Conservation (phyloP, 2,113 vertebrate species). For the Echinops telfairi region DNA sequence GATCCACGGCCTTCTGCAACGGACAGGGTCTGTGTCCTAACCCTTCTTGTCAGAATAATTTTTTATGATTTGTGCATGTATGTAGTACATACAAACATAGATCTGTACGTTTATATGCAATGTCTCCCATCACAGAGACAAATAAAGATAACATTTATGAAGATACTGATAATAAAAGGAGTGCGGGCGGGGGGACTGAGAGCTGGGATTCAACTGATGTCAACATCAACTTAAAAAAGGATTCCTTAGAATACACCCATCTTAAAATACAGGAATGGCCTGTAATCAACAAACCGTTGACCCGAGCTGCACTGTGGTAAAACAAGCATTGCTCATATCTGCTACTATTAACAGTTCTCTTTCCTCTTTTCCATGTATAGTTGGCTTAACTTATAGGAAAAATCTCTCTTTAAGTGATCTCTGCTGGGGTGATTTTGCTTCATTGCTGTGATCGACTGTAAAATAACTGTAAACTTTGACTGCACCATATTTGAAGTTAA, state of each 20-base stretch:
- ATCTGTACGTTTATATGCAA: not conserved
- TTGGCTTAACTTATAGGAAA: constrained; percentile 4
- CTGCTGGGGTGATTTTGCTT: not conserved
- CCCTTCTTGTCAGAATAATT: not conserved
- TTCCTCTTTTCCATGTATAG: not conserved
- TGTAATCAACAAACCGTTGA: not conserved
- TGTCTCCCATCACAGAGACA: not conserved
- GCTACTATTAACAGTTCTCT: not conserved
- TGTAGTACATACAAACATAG: not conserved
- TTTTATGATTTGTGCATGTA: not conserved
- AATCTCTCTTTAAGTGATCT: not conserved
- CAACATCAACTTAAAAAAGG: not conserved
- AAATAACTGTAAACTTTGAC: constrained; percentile 3
- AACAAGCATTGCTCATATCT: not conserved
- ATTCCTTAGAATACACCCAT: not conserved
- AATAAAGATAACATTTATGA: no score
- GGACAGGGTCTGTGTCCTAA: not conserved
- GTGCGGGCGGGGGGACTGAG: no score
- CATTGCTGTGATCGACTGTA: not conserved
- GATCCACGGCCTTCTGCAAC: not conserved
- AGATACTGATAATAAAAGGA: no score
- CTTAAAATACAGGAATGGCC: not conserved
- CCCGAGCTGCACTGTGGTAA: not conserved
- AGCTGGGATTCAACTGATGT: no score
- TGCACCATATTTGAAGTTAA: not conserved